phyloP scores from a whole-genome alignment of 1,140 invertebrate genomes.

The Elymnias hypermnestra region DNA sequence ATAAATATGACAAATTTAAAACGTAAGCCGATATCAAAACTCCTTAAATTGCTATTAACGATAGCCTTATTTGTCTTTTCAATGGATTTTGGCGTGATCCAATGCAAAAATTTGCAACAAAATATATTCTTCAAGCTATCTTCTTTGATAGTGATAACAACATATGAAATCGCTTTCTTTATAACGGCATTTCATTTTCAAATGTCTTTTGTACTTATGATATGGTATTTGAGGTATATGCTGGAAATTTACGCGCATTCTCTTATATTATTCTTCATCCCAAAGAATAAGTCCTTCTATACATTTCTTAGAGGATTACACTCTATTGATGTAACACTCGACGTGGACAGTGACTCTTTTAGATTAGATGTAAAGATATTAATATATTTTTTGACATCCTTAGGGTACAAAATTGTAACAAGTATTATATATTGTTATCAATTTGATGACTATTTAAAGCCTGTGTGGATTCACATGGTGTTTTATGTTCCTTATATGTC shows the following conservation, averaged over 20 bases:
- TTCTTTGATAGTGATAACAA: neutral
- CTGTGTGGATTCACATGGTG: neutral
- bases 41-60: neutral
- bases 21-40: neutral
- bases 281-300: neutral
- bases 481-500: neutral
- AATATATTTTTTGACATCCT: neutral
- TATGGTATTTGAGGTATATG: neutral
- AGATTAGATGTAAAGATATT: neutral
- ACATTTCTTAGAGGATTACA: constrained; percentile 1
- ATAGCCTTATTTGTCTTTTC: neutral
- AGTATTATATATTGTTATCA: neutral
- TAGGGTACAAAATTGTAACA: neutral
- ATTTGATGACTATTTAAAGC: neutral
- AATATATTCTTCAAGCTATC: neutral
- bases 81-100: constrained; percentile 1
- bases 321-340: neutral
- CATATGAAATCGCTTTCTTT: neutral
- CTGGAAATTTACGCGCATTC: neutral
- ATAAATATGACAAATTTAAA: too few relatives aligned
- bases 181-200: neutral
- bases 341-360: neutral
- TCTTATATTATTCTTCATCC: neutral
- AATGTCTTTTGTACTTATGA: too few relatives aligned
- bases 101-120: neutral